Evolutionary conservation across 2,113 vertebrate genomes (phyloP).

Genomic region (Zeus faber): DNA sequence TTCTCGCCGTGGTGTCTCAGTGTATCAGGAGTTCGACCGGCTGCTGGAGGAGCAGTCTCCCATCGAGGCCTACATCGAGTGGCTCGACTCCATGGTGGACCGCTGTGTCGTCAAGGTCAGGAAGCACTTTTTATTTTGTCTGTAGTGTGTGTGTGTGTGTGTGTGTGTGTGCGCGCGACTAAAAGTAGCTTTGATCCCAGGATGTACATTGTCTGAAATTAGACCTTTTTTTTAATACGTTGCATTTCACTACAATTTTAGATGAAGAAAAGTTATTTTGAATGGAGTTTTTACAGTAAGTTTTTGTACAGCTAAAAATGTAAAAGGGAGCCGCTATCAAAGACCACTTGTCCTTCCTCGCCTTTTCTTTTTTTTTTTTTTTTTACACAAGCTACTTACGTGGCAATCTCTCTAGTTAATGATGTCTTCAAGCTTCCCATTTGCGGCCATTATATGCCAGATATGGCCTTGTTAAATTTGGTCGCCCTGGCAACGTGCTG

Average conservation of each 20-base stretch:
- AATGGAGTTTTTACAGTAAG: constrained; percentile 4
- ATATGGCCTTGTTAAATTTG: constrained; percentile 79
- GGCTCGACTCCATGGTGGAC: constrained; percentile 98
- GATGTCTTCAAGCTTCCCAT: constrained; percentile 79
- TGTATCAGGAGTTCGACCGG: constrained; percentile 97
- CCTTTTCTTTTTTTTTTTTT: constrained; percentile 9
- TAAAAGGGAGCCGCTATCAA: too few relatives aligned
- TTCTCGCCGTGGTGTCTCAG: too few relatives aligned
- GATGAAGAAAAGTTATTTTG: not conserved
- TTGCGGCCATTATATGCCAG: constrained; percentile 75
- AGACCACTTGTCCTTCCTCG: constrained; percentile 32
- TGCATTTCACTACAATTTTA: not conserved
- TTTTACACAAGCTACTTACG: constrained; percentile 44
- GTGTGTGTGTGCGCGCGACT: not conserved
- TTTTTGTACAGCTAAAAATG: constrained; percentile 16
- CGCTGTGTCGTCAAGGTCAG: constrained; percentile 96
- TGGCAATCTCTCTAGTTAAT: constrained; percentile 72
- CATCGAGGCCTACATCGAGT: constrained; percentile 95
- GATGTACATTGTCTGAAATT: too few relatives aligned
- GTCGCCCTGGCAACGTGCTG: constrained; percentile 68
- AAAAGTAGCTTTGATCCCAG: too few relatives aligned
- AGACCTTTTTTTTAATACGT: not conserved
- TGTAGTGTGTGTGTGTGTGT: not conserved
- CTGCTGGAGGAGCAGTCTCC: constrained; percentile 96
- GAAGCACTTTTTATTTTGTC: constrained; percentile 16